Percentiles rank a stretch among this genome's conserved stretches.
These are phyloP conservation scores for Monomorium pharaonis DNA, from an alignment of 1,140 invertebrate genomes.

Conservation along the genomic window DNA sequence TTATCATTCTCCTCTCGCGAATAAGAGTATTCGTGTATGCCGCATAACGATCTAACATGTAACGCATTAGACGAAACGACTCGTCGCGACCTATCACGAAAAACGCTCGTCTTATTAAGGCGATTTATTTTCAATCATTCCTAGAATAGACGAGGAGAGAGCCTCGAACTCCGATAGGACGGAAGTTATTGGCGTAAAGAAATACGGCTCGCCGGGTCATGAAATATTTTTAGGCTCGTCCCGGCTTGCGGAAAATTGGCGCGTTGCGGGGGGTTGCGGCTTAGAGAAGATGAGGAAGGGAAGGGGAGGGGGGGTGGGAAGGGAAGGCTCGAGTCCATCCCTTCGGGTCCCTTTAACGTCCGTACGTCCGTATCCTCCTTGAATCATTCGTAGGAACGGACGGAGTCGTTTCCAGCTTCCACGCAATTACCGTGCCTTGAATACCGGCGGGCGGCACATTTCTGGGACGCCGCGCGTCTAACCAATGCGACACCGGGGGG, in stretches of 20 bases:
- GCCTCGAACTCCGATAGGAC: conserved; percentile 13
- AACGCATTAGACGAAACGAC: not conserved
- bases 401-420: conserved; percentile 60
- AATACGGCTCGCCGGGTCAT: conserved; percentile 37
- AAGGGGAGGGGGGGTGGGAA: not conserved
- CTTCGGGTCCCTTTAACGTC: conserved; percentile 38
- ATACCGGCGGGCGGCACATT: conserved; percentile 66
- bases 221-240: conserved; percentile 48
- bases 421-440: conserved; percentile 72
- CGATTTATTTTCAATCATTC: conserved; percentile 56
- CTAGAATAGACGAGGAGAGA: conserved; percentile 24
- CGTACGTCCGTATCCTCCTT: conserved; percentile 29
- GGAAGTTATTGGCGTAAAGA: conserved; percentile 44
- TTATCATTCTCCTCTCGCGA: not conserved
- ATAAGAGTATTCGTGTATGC: not conserved
- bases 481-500: conserved; percentile 65
- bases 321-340: conserved; percentile 40
- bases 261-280: not conserved
- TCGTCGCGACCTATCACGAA: conserved; percentile 48
- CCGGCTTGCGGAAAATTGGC: conserved; percentile 36
- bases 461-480: conserved; percentile 64
- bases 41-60: conserved; percentile 17
- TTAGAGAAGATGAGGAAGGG: not conserved
- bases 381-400: conserved; percentile 35
- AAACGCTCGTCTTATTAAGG: conserved; percentile 46